These are phyloP conservation scores for Drosophila bocki DNA, from an alignment of 1,140 invertebrate genomes.

Conservation along the genomic window DNA sequence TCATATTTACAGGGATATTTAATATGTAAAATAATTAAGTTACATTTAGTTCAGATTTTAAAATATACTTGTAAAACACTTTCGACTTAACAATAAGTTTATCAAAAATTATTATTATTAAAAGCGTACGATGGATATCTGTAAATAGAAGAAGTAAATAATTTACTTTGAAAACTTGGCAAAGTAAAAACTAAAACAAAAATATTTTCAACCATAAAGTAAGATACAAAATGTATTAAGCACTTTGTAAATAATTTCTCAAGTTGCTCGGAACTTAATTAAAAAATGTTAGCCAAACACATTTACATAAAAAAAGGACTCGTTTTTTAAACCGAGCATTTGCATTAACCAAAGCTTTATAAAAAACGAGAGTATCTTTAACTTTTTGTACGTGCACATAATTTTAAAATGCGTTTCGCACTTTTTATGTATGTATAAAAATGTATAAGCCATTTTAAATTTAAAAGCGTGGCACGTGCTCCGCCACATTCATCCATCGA, in stretches of 20 bases:
- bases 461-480: slow-evolving; percentile 58
- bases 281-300: not conserved
- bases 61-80: no score
- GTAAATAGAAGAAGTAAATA: no score
- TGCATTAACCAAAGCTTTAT: slow-evolving; percentile 1
- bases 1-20: not conserved
- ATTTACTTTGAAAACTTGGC: no score
- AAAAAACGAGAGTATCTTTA: slow-evolving; percentile 18
- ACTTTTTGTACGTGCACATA: slow-evolving; percentile 57
- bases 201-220: no score
- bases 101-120: no score
- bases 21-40: not conserved
- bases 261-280: not conserved
- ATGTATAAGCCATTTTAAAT: slow-evolving; percentile 43
- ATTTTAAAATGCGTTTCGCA: slow-evolving; percentile 43
- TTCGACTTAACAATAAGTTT: no score
- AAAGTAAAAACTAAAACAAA: not conserved
- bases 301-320: not conserved
- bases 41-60: no score
- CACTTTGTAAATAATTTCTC: not conserved
- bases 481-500: slow-evolving; percentile 24
- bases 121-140: no score
- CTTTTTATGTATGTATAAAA: slow-evolving; percentile 11
- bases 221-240: no score
- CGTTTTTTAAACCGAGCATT: not conserved